Evolutionary conservation across 2,113 vertebrate genomes (phyloP).

Genomic region (Nansenia antarctica): DNA sequence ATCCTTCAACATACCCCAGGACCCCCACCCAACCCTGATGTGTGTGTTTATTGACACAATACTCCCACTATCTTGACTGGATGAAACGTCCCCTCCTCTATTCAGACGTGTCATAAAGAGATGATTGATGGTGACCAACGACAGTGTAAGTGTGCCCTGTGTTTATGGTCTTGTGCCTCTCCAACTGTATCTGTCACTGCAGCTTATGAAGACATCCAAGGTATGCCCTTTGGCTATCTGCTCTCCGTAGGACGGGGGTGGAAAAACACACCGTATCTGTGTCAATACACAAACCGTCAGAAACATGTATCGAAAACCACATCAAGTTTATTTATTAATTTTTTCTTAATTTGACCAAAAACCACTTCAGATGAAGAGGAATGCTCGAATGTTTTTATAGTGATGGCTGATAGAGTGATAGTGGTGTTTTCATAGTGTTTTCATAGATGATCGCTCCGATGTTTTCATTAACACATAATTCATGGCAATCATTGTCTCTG

Average conservation of each 20-base stretch:
- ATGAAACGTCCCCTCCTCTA: conserved; percentile 8
- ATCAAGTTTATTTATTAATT: too few species aligned
- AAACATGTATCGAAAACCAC: too few species aligned
- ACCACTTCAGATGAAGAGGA: too few species aligned
- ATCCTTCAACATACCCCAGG: neutral
- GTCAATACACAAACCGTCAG: too few species aligned
- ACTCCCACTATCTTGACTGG: conserved; percentile 15
- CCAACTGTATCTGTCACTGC: neutral
- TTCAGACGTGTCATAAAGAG: conserved; percentile 22
- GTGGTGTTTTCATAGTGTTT: too few species aligned
- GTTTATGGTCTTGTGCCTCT: conserved; percentile 42
- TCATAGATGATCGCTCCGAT: too few species aligned
- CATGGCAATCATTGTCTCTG: neutral
- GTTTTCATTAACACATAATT: too few species aligned
- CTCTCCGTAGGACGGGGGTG: neutral
- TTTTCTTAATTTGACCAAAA: too few species aligned
- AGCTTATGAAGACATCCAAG: neutral
- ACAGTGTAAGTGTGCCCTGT: conserved; percentile 54
- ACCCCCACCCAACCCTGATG: neutral
- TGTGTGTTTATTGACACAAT: conserved; percentile 44
- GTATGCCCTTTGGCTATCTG: neutral
- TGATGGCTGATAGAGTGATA: too few species aligned
- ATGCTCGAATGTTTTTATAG: too few species aligned
- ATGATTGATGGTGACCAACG: conserved; percentile 28
- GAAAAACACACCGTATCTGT: too few species aligned